These are phyloP conservation scores for Sinodicranocentrus sp. DNA, from an alignment of 2,888 invertebrate species.

Conservation along the genomic window DNA sequence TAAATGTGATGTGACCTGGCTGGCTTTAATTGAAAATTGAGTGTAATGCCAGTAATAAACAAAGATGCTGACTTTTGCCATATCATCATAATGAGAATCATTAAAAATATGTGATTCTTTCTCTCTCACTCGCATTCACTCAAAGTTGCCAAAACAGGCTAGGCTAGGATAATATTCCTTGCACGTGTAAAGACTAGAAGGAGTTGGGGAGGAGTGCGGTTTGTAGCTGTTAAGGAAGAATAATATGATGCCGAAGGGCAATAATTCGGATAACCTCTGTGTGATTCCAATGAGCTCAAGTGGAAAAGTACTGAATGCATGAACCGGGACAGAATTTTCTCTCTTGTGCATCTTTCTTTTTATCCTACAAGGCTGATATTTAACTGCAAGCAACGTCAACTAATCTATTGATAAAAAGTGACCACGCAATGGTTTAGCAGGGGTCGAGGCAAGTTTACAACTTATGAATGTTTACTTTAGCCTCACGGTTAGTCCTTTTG, in stretches of 20 bases:
- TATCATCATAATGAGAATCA: conserved; percentile 49
- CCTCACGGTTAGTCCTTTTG: too few relatives aligned
- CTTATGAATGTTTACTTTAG: too few relatives aligned
- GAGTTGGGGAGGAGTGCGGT: conserved; percentile 21
- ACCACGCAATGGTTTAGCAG: too few relatives aligned
- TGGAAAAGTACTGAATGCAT: conserved; percentile 61
- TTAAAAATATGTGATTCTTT: conserved; percentile 26
- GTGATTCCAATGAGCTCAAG: conserved; percentile 49
- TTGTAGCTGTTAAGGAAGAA: conserved; percentile 13
- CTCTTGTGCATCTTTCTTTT: too few relatives aligned
- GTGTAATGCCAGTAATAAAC: conserved; percentile 1
- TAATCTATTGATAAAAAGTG: too few relatives aligned
- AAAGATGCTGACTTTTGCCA: background rate
- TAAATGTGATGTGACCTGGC: conserved; percentile 12
- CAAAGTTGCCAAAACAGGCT: conserved; percentile 52
- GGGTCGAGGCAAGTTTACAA: too few relatives aligned
- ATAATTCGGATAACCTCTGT: conserved; percentile 63
- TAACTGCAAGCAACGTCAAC: too few relatives aligned
- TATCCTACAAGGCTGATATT: too few relatives aligned
- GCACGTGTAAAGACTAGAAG: conserved; percentile 34
- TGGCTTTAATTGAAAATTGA: conserved; percentile 7
- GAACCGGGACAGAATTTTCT: conserved; percentile 53
- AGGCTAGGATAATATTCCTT: conserved; percentile 9
- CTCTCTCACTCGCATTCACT: conserved; percentile 5
- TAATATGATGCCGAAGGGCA: conserved; percentile 54